phyloP scores from a whole-genome alignment of 2,113 vertebrate species.

The Sarotherodon lohbergeri region DNA sequence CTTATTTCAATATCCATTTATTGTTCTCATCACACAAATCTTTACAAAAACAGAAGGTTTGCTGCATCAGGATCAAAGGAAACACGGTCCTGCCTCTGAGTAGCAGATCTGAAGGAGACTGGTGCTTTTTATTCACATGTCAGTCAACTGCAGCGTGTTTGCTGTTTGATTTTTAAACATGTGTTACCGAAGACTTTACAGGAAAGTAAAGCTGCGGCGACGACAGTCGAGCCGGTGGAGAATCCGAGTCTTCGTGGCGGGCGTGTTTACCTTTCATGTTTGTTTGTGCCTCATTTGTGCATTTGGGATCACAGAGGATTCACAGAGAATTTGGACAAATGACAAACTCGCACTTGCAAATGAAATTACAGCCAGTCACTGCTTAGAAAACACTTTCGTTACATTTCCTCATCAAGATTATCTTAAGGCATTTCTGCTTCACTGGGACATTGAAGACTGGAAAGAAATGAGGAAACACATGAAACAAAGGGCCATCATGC shows the following conservation, averaged over 20 bases:
- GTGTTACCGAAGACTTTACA: constrained; percentile 1
- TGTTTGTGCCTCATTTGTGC: background rate
- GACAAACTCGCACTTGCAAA: background rate
- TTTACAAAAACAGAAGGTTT: constrained; percentile 66
- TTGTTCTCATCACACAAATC: constrained; percentile 69
- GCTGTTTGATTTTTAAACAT: constrained; percentile 11
- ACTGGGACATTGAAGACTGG: background rate
- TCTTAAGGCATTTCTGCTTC: constrained; percentile 33
- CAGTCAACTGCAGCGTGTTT: constrained; percentile 22
- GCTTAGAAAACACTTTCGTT: background rate
- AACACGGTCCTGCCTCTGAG: constrained; percentile 29
- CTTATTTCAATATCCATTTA: constrained; percentile 70
- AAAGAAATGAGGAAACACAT: background rate
- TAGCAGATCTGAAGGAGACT: constrained; percentile 32
- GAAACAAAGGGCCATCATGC: background rate
- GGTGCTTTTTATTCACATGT: constrained; percentile 27
- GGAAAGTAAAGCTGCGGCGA: background rate
- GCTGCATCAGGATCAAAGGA: constrained; percentile 52
- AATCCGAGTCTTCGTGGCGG: background rate
- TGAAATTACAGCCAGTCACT: background rate
- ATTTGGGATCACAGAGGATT: background rate
- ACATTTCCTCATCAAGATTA: background rate
- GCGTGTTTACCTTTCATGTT: background rate
- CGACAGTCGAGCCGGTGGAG: background rate
- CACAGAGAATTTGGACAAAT: background rate